Evolutionary conservation across 2,888 invertebrate genomes (phyloP), one percentile per base, ranked within the genome.

Genomic region (Ischnus inquisitorius): DNA sequence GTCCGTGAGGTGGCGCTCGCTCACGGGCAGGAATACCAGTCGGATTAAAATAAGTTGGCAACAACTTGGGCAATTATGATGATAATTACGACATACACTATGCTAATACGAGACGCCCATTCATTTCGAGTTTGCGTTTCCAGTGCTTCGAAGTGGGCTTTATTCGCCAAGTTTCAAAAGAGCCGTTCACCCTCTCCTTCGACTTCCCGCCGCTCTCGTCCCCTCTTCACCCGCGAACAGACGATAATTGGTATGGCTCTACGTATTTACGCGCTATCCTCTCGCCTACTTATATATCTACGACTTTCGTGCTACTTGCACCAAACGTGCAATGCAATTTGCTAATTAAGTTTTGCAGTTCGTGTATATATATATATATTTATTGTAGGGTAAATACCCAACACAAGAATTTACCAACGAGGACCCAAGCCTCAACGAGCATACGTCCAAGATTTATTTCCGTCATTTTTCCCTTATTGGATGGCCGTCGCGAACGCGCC

Each of bases 41-140:
- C 43, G 78, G 85, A 87, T 87, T 85, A 86, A 92, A 91, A 92
- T 89, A 92, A 92, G 90, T 91, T 91, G 88, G 89, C 88, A 90
- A 89, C 90, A 92, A 92, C 90, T 92, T 92, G 87, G 88, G 90
- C 91, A 92, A 91, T 92, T 92, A 91, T 90, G 87, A 89, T 88
- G 89, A 89, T 92, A 92, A 92, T 92, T 92, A 90, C 90, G 89
- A 90, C 91, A 91, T 91, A 90, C 89, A 91, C 92, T 92, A 92
- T 92, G 92, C 89, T 92, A 92, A 92, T 92, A 88, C 83, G 83
- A 79, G 85, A 78, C 88, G 85, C 86, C 88, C 88, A 88, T 90
- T 92, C 88, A 89, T 90, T 89, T 89, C 76, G 86, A 87, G 86
- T 87, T 88, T 87, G 76, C 85, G 75, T 71, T 34, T 76, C 77